These are phyloP conservation scores for Drosophila anceps DNA, from an alignment of 2,888 invertebrate species.

Conservation along the genomic window DNA sequence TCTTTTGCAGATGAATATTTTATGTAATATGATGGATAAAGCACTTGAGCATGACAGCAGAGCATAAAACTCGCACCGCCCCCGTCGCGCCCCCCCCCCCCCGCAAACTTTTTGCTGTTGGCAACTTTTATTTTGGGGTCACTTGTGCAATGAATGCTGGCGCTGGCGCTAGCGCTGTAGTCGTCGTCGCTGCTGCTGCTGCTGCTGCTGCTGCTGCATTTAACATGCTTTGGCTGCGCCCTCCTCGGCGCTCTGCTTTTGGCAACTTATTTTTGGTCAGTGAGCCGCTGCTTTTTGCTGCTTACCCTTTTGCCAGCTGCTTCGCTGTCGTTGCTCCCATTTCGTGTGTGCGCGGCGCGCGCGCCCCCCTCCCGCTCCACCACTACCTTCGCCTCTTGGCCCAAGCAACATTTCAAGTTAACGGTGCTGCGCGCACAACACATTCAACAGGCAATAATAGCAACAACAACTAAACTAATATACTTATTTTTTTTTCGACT, in stretches of 20 bases:
- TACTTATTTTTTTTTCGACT: constrained; percentile 30
- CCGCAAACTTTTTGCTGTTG: constrained; percentile 34
- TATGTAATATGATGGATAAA: constrained; percentile 44
- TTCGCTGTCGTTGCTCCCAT: constrained; percentile 51
- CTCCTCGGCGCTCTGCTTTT: constrained; percentile 26
- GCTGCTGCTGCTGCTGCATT: constrained; percentile 19
- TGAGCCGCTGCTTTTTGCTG: constrained; percentile 24
- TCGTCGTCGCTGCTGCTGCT: background rate
- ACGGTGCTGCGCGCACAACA: constrained; percentile 62
- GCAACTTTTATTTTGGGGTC: constrained; percentile 51
- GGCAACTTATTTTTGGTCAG: constrained; percentile 47
- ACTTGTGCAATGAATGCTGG: constrained; percentile 54
- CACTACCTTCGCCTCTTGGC: constrained; percentile 6
- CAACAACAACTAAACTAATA: constrained; percentile 71
- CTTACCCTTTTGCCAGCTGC: constrained; percentile 39
- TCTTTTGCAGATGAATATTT: constrained; percentile 17
- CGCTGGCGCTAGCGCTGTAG: constrained; percentile 2
- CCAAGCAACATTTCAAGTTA: constrained; percentile 58
- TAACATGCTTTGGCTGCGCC: constrained; percentile 26
- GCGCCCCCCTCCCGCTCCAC: background rate
- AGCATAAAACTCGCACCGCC: background rate
- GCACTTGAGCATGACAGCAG: constrained; percentile 45
- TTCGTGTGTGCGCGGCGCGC: constrained; percentile 3
- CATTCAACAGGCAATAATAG: constrained; percentile 58
- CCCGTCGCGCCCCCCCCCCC: background rate